Evolutionary conservation across 2,888 invertebrate genomes (phyloP).

Genomic region (Willowsia nigromaculata): DNA sequence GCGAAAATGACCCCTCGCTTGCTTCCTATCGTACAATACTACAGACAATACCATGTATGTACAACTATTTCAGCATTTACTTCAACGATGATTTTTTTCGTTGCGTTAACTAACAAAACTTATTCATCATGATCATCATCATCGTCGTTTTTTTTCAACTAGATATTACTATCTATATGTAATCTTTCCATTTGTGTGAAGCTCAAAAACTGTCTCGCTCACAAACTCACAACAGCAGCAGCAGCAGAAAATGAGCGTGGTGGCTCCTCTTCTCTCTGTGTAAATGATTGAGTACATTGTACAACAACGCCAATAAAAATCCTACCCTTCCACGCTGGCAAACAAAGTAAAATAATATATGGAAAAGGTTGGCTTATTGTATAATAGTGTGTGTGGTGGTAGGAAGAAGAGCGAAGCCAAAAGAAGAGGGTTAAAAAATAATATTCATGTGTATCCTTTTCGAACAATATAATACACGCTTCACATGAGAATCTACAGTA

Average conservation of each 20-base stretch:
- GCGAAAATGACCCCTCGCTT: conserved; percentile 44
- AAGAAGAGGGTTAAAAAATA: conserved; percentile 19
- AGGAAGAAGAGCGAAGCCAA: conserved; percentile 12
- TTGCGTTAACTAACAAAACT: conserved; percentile 62
- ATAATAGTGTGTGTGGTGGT: neutral
- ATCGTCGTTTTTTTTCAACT: neutral
- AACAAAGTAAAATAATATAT: conserved; percentile 9
- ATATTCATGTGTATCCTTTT: conserved; percentile 22
- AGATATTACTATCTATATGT: conserved; percentile 47
- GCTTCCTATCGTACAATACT: neutral
- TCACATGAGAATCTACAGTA: neutral
- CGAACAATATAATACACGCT: conserved; percentile 20
- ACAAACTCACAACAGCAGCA: neutral
- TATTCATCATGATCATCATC: conserved; percentile 53
- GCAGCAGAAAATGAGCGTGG: conserved; percentile 41
- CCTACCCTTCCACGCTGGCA: conserved; percentile 48
- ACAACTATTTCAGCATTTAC: conserved; percentile 69
- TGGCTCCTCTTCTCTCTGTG: conserved; percentile 2
- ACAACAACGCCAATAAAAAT: conserved; percentile 30
- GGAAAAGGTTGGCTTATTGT: neutral
- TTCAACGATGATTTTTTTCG: conserved; percentile 70
- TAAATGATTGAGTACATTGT: neutral
- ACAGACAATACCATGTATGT: conserved; percentile 37
- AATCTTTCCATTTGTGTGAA: conserved; percentile 64
- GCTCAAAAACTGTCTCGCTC: conserved; percentile 42